Conservation (phyloP, 2,797 vertebrate species). For the Pipistrellus pipistrellus region DNA sequence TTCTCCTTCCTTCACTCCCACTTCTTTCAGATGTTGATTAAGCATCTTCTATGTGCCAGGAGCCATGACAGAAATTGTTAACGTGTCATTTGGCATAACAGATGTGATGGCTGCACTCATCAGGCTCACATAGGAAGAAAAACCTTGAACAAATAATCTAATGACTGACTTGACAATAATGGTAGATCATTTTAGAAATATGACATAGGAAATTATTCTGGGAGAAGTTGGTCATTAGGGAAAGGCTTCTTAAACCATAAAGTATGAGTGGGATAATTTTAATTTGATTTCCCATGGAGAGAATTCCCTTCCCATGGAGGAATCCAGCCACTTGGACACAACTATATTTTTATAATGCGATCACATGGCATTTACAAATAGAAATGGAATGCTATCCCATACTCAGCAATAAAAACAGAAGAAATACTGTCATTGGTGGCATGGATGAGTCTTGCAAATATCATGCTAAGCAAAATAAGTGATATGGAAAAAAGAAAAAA, state of each 20-base stretch:
- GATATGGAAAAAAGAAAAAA: background rate
- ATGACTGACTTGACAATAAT: background rate
- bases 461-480: background rate
- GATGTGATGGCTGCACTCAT: background rate
- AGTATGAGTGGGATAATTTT: background rate
- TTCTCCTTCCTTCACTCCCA: background rate
- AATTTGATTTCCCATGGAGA: conserved; percentile 45
- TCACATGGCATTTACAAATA: background rate
- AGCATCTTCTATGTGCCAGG: background rate
- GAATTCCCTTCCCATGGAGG: background rate
- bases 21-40: background rate
- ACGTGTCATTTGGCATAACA: background rate
- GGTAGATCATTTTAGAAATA: background rate
- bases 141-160: background rate
- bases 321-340: background rate
- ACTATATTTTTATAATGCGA: background rate
- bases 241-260: background rate
- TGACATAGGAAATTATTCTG: background rate
- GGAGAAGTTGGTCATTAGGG: background rate
- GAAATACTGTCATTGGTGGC: background rate
- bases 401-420: background rate
- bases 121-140: background rate
- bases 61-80: background rate
- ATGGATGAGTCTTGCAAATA: background rate
- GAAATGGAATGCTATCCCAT: background rate